Conservation (phyloP, 2,888 invertebrate genomes). For the Flexamia atlantica region DNA sequence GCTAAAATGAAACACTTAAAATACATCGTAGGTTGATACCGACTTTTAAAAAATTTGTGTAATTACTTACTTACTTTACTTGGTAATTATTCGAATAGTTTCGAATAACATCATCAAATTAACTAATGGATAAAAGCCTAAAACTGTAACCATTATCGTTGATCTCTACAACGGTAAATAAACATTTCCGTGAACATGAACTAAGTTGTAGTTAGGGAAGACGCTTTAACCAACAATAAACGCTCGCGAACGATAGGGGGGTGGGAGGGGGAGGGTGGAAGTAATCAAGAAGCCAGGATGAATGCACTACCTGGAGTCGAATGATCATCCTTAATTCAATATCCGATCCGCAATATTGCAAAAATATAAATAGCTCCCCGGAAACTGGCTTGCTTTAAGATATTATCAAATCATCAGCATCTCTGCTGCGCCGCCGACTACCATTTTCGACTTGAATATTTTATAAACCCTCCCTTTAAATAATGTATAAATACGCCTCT, state of each 20-base stretch:
- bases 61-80: too few species aligned
- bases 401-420: slow-evolving; percentile 41
- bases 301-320: slow-evolving; percentile 57
- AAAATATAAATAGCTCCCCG: slow-evolving; percentile 51
- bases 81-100: too few species aligned
- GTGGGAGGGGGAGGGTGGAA: not conserved
- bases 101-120: too few species aligned
- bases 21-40: too few species aligned
- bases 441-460: slow-evolving; percentile 32
- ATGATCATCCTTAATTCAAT: slow-evolving; percentile 55
- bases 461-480: slow-evolving; percentile 29
- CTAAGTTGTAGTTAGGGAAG: not conserved
- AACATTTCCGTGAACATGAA: too few species aligned
- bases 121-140: too few species aligned
- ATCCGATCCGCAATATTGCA: slow-evolving; percentile 58
- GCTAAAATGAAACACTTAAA: too few species aligned
- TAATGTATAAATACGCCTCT: slow-evolving; percentile 23
- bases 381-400: slow-evolving; percentile 49
- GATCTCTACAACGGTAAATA: too few species aligned
- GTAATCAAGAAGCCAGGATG: slow-evolving; percentile 20
- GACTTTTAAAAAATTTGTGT: too few species aligned
- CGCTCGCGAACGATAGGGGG: not conserved
- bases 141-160: too few species aligned
- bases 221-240: slow-evolving; percentile 21
- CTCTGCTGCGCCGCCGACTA: slow-evolving; percentile 1